Base-by-base conservation (phyloP, 2,797 vertebrate genomes). In the Tiaroga cobitis region DNA sequence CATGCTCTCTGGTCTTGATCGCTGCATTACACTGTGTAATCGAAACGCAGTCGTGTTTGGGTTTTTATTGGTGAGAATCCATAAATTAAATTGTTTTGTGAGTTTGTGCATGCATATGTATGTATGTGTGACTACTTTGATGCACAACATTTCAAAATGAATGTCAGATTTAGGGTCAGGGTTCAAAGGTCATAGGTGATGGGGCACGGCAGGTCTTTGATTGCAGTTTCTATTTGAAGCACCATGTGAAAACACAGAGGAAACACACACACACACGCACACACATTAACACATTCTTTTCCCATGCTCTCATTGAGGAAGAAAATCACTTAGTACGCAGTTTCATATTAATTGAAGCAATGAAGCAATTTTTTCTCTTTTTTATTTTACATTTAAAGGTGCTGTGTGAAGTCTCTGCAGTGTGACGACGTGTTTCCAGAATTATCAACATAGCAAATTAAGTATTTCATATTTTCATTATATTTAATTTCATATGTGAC, bases 121-220 rank as follows among this genome's bases (percentile, higher is more conserved):
- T 34, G 11, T 32, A 13, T 77, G 82, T 39, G 41, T 75, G 41
- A 18, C 32, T n/a, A 69, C 63, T 84, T 84, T 78, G 21, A 79
- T 72, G 37, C 51, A 41, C 56, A 43, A 24, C 61, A 77, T 29
- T 61, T 79, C 37, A 41, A 69, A 54, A 56, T 84, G 9, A 80
- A 46, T 63, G 83, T 79, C 37, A 46, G 19, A 61, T 46, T 84
- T 19, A 46, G 51, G 67, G 82, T 77, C 74, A 77, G 49, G 34
- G 82, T 77, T 85, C 83, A 85, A 26, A 78, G 67, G 83, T 79
- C 76, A 72, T 43, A 81, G 78, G 82, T 74, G 49, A 75, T 37
- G 39, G 70, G 78, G 49, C 70, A 83, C 29, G 29, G 82, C 63
- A 84, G 37, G 69, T 80, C 69, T 80, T 72, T 86, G 76, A 80